A percentile compares a stretch with the other conserved stretches of the same genome.
phyloP scores from a whole-genome alignment of 2,797 vertebrate genomes.

The Acanthiza pusilla region DNA sequence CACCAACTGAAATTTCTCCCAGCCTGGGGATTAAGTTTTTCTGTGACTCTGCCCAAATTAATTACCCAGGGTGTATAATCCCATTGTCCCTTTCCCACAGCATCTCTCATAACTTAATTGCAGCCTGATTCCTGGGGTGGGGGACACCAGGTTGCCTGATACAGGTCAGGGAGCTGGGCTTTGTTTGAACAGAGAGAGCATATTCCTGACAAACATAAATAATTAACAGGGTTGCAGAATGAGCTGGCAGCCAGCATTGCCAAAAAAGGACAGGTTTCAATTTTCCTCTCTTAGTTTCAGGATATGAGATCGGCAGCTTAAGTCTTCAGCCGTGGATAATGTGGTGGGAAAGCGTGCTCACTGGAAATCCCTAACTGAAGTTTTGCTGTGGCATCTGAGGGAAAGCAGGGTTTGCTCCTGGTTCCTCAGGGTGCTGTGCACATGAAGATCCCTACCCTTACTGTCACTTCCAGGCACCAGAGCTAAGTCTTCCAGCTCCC shows the following conservation, averaged over 20 bases:
- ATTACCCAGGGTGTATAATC: background rate
- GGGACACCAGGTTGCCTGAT: background rate
- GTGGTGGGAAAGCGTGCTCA: rapidly evolving
- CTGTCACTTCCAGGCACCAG: background rate
- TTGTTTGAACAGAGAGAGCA: background rate
- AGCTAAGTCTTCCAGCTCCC: background rate
- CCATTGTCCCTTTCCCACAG: background rate
- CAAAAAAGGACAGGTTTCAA: background rate
- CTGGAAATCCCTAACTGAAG: background rate
- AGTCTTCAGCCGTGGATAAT: background rate
- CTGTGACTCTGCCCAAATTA: slow-evolving; percentile 23
- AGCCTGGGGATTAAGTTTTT: slow-evolving; percentile 7
- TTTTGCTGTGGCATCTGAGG: background rate
- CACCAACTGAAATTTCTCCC: background rate
- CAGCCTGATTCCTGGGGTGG: background rate
- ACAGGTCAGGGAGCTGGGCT: background rate
- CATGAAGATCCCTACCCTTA: background rate
- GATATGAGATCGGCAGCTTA: background rate
- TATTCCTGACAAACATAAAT: slow-evolving; percentile 5
- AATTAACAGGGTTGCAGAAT: background rate
- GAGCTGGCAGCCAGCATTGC: background rate
- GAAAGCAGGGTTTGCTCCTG: background rate
- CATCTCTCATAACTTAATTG: slow-evolving; percentile 23
- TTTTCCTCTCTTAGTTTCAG: background rate
- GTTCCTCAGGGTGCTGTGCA: rapidly evolving